A percentile compares a stretch with the other conserved stretches of the same genome.
Conservation (phyloP, 2,888 invertebrate species). For the Opisthograptis luteolata region DNA sequence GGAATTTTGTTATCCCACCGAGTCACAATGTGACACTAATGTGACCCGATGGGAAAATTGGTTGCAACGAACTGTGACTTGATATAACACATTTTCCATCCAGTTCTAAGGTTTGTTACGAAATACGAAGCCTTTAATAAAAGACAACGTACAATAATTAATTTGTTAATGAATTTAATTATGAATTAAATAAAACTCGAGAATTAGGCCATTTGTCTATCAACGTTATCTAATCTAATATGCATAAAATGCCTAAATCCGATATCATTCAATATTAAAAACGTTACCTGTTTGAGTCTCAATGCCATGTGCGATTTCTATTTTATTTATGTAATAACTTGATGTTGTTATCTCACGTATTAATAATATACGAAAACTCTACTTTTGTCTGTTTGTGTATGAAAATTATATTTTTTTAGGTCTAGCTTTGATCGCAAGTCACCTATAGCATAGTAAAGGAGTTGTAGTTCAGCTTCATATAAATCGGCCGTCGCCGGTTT, state of each 20-base stretch:
- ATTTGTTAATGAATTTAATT: constrained; percentile 6
- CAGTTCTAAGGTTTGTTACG: not conserved
- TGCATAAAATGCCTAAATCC: constrained; percentile 1
- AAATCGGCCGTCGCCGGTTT: no score
- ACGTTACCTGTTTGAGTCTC: constrained; percentile 2
- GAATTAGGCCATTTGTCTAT: constrained; percentile 3
- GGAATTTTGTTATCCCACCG: no score
- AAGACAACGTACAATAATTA: not conserved
- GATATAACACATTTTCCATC: not conserved
- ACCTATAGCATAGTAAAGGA: no score
- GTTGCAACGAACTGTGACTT: no score
- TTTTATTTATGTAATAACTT: constrained; percentile 5
- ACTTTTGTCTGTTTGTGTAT: not conserved
- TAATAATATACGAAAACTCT: not conserved
- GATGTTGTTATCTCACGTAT: not conserved
- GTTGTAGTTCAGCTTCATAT: no score
- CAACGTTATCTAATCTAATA: constrained; percentile 12
- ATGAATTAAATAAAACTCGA: no score
- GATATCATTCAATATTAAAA: not conserved
- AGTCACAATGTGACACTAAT: no score
- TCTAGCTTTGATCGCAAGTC: no score
- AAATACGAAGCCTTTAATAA: not conserved
- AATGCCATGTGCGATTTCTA: constrained; percentile 7
- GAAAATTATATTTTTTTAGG: no score
- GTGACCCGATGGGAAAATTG: no score